phyloP scores from a whole-genome alignment of 2,888 invertebrate genomes.

The Erynnis tages region DNA sequence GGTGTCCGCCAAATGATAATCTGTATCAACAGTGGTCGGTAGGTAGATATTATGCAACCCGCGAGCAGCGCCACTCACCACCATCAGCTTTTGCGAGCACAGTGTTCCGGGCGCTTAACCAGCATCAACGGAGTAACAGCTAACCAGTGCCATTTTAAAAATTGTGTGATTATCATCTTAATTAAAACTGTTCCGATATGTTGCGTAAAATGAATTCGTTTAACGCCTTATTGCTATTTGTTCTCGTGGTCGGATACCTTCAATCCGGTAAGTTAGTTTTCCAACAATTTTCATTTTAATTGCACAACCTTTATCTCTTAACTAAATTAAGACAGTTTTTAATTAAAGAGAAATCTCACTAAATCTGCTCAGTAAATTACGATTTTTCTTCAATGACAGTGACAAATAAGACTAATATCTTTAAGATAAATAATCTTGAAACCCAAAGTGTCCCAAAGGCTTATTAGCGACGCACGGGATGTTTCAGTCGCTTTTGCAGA shows the following conservation, averaged over 20 bases:
- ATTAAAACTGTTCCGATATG: conserved; percentile 7
- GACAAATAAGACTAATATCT: too few species aligned
- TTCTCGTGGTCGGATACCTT: conserved; percentile 44
- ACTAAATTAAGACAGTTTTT: too few species aligned
- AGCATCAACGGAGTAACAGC: neutral
- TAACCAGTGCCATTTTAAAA: conserved; percentile 25
- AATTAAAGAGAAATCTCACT: too few species aligned
- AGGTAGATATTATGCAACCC: conserved; percentile 75
- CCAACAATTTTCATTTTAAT: neutral
- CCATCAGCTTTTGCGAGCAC: conserved; percentile 49
- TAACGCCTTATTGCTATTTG: conserved; percentile 38
- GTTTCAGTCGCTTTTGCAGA: neutral
- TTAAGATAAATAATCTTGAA: too few species aligned
- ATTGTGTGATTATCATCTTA: conserved; percentile 29
- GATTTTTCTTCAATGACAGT: too few species aligned
- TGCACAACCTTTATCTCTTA: too few species aligned
- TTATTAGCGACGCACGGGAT: too few species aligned
- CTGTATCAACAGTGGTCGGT: conserved; percentile 67
- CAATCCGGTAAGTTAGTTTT: conserved; percentile 43
- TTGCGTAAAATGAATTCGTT: conserved; percentile 38
- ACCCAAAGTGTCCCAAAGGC: too few species aligned
- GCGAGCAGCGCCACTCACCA: conserved; percentile 44
- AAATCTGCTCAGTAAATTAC: too few species aligned
- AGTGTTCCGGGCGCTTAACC: conserved; percentile 27
- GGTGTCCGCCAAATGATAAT: conserved; percentile 77